Conservation (phyloP, 2,797 vertebrate species). For the Zalophus californianus region DNA sequence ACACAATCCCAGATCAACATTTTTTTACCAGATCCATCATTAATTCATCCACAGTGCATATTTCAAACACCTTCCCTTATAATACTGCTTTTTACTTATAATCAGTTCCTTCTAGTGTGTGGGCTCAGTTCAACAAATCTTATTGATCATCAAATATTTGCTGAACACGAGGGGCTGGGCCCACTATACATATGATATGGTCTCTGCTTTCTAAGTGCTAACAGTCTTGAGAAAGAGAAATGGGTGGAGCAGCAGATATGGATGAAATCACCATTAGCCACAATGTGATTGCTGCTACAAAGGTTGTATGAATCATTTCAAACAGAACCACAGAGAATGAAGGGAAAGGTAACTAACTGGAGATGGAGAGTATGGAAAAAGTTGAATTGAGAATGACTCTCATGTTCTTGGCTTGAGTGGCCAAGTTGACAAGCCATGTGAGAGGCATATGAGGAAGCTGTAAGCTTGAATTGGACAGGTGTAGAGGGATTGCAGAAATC, state of each 20-base stretch:
- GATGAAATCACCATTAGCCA: background rate
- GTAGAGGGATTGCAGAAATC: background rate
- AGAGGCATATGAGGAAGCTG: background rate
- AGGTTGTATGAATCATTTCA: background rate
- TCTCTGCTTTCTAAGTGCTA: background rate
- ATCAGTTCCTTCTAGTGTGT: background rate
- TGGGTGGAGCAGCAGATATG: background rate
- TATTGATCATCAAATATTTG: background rate
- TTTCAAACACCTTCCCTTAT: background rate
- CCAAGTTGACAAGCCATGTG: background rate
- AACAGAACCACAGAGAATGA: background rate
- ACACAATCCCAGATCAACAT: background rate
- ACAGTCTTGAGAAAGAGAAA: background rate
- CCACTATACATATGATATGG: background rate
- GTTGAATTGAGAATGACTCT: background rate
- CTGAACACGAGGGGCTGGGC: background rate
- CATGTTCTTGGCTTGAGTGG: background rate
- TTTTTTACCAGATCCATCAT: slow-evolving; percentile 28
- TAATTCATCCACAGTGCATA: background rate
- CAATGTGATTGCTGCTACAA: background rate
- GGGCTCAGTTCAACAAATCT: background rate
- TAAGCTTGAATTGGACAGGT: background rate
- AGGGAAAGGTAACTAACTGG: background rate
- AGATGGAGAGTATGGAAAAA: background rate
- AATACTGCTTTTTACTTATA: background rate